Percentiles rank a stretch among this genome's conserved stretches.
Evolutionary conservation across 2,797 vertebrate genomes (phyloP).

Genomic region (Propithecus deckenii): DNA sequence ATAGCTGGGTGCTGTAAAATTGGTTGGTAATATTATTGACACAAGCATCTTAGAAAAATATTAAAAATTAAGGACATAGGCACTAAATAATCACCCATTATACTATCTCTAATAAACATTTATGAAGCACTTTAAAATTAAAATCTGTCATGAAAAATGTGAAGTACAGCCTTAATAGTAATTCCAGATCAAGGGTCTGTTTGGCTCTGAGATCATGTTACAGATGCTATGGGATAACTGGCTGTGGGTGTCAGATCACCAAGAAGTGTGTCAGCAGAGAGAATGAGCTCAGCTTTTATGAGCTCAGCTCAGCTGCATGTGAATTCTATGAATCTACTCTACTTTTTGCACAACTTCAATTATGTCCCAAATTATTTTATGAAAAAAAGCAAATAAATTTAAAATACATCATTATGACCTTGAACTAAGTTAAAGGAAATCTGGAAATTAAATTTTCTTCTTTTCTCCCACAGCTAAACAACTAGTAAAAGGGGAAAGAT

Average conservation of each 20-base stretch:
- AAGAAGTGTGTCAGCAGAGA: neutral
- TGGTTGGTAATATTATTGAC: neutral
- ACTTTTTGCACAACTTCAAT: conserved; percentile 33
- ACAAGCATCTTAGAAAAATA: conserved; percentile 37
- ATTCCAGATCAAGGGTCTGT: neutral
- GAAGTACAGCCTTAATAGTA: neutral
- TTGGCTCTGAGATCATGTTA: neutral
- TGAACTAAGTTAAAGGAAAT: neutral
- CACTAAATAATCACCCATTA: neutral
- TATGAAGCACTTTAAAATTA: conserved; percentile 17
- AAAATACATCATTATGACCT: conserved; percentile 16
- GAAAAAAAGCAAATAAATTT: conserved; percentile 3
- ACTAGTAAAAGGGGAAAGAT: neutral
- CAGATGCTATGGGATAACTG: neutral
- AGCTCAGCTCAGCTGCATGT: neutral
- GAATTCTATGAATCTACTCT: neutral
- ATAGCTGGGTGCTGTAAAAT: neutral
- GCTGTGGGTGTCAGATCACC: neutral
- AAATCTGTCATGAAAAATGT: neutral
- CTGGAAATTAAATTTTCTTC: neutral
- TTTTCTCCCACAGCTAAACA: neutral
- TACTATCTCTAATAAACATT: neutral
- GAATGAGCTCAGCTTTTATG: neutral
- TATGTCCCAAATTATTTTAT: neutral
- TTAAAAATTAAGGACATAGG: neutral